A percentile compares a stretch with the other conserved stretches of the same genome.
These are phyloP conservation scores for Thunnus maccoyii DNA, from an alignment of 2,113 vertebrate genomes.

Conservation along the genomic window DNA sequence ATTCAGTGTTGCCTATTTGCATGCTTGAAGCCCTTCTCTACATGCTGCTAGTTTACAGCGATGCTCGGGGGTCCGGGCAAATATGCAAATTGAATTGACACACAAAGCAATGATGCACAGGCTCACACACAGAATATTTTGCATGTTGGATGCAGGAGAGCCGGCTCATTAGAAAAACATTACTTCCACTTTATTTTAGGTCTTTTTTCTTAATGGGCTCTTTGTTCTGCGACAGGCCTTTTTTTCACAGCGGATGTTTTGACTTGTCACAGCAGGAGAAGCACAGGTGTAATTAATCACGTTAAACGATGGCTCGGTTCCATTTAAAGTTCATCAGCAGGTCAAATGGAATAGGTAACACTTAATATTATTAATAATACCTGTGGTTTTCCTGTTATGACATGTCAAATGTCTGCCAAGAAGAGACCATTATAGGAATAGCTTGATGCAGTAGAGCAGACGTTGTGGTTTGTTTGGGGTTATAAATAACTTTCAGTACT, in stretches of 20 bases:
- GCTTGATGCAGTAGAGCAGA: too few species aligned
- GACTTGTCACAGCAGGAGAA: background rate
- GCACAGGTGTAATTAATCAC: background rate
- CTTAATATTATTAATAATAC: too few species aligned
- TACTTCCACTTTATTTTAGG: background rate
- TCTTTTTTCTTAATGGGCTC: background rate
- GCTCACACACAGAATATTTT: background rate
- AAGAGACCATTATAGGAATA: too few species aligned
- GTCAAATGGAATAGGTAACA: too few species aligned
- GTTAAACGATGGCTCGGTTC: background rate
- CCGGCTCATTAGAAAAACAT: background rate
- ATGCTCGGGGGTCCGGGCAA: background rate
- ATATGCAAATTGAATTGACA: slow-evolving; percentile 20
- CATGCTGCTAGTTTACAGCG: background rate
- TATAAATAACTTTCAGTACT: too few species aligned
- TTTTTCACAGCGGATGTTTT: background rate
- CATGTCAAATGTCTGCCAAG: too few species aligned
- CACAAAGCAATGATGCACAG: too few species aligned
- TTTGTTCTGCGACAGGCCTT: too few species aligned
- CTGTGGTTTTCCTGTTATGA: too few species aligned
- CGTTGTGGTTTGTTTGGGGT: too few species aligned
- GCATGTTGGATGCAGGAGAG: background rate
- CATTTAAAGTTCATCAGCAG: background rate
- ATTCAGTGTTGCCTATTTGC: background rate
- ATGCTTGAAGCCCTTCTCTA: background rate